These are phyloP conservation scores for Lagria hirta DNA, from an alignment of 2,888 invertebrate species.

Conservation along the genomic window DNA sequence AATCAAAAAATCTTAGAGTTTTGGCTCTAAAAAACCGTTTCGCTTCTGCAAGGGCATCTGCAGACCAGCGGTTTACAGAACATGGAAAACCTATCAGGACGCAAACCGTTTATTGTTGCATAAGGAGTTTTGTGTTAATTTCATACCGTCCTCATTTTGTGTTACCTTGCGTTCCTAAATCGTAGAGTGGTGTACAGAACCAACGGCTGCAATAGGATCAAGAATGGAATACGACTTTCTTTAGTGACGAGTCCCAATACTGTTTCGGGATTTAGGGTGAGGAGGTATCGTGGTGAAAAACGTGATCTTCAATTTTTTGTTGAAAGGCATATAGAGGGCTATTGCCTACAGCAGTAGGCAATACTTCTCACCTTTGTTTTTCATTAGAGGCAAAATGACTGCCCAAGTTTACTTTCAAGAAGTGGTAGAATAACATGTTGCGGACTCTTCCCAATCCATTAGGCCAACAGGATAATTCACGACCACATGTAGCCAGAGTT, in stretches of 20 bases:
- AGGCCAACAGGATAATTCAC: too few relatives aligned
- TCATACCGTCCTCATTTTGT: conserved; percentile 2
- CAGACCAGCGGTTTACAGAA: conserved; percentile 1
- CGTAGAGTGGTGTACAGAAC: background rate
- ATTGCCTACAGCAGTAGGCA: conserved; percentile 18
- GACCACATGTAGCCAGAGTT: too few relatives aligned
- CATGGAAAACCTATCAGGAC: background rate
- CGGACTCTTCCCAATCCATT: too few relatives aligned
- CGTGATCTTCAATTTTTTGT: background rate
- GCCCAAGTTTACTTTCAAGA: conserved; percentile 11
- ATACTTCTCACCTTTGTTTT: conserved; percentile 15
- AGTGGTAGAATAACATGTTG: conserved; percentile 9
- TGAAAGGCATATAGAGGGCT: conserved; percentile 13
- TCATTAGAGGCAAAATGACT: conserved; percentile 16
- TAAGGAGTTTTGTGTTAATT: background rate
- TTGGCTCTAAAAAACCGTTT: conserved; percentile 1
- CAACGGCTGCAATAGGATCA: conserved; percentile 8
- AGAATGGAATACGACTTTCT: conserved; percentile 11
- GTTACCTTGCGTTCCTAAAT: background rate
- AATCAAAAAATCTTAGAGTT: background rate
- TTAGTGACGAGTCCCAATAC: conserved; percentile 6
- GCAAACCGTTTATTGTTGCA: background rate
- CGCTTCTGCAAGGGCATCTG: conserved; percentile 1
- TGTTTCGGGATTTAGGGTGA: conserved; percentile 1
- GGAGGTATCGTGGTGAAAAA: conserved; percentile 2